Evolutionary conservation across 37 sponge, comb jelly and placozoan genomes (phyloP), one percentile per base, ranked within the genome.

Genomic region (Agelas oroides): DNA sequence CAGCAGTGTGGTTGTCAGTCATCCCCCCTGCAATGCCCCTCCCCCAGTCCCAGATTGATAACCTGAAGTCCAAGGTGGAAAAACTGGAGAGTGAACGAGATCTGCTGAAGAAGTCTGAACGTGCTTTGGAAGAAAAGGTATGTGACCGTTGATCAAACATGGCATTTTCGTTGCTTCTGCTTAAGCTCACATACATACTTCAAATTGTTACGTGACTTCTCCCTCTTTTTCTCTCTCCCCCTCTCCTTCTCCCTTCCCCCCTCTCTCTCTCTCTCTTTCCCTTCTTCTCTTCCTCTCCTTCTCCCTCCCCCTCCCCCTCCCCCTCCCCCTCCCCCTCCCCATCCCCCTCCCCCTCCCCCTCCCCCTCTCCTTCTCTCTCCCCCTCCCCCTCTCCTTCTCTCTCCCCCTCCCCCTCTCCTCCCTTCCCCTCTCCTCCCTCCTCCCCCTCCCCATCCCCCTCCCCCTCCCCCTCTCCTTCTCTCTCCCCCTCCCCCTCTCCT

Each of bases 41-140:
- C 46, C 62, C 28, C 19, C 77, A 96, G 94, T 39, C 78, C 13
- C 79, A 97, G 86, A 71, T 93, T 18, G 89, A 84, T 23, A 89
- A 78, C 32, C 77, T 97, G 64, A 88, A 85, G 69, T 46, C 77
- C 20, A 94, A 94, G 34, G 73, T 90, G 27, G 89, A 84, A 28
- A 39, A 73, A 34, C 68, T 93, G 30, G 97, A 97, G 66, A 77
- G 64, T 17, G 95, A 95, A 80, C 67, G 81, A 60, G 75, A 86
- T 64, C 27, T 36, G 28, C 56, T 93, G 70, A 86, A 84, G 67
- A 95, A 93, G 54, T 88, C 90, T 33, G 93, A 96, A 38, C 33
- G 61, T 14, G 21, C 33, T 0, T 55, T 92, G 69, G 85, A 90
- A 46, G 93, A 83, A 34, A 92, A 91, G 81, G 92, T 94, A n/a